Evolutionary conservation across 2,888 invertebrate species (phyloP), one percentile per base, ranked within the genome.

Genomic region (Silvanus unidentatus): DNA sequence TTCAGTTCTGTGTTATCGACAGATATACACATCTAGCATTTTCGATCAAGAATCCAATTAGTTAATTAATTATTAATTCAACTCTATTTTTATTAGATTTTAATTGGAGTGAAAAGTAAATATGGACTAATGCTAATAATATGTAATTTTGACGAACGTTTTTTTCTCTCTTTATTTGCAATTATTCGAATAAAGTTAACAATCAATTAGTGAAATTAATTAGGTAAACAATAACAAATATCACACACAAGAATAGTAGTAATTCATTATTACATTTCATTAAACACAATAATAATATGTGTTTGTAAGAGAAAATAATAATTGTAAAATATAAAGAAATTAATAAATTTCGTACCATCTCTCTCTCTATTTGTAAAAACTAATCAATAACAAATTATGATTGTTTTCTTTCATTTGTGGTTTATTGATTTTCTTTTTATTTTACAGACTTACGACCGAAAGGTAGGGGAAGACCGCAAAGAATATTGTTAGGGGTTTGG

Each of bases 401-500:
- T 38, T 22, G 22, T 22, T 22, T 22, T 22, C 22, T 22, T 22
- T 22, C 22, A 22, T 22, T 22, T 32, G 22, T 22, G 22, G 22
- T 22, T 22, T 22, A 22, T 16, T 35, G 12, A 43, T 37, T 35
- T 48, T 35, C 16, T 30, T 41, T 42, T 40, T 34, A 47, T 48
- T 38, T 77, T 75, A 59, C 78, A 84, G 89, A 93, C 78, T 76
- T 93, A 69, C 78, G 93, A 64, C 93, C 93, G 34, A 93, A 93
- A 73, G 93, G 93, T 40, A 79, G 93, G 63, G 93, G 93, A 27
- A 76, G 93, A 55, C 93, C 93, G 15, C 93, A 93, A 70, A 81
- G 93, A 68, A 93, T 93, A 69, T 76, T 93, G 57, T 75, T 93
- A 56, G 93, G 93, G 50, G 88, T 91, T 49, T 93, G 93, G 93